Percentiles rank a stretch among this genome's conserved stretches.
Conservation (phyloP, 2,888 invertebrate species). For the Autographa gamma region DNA sequence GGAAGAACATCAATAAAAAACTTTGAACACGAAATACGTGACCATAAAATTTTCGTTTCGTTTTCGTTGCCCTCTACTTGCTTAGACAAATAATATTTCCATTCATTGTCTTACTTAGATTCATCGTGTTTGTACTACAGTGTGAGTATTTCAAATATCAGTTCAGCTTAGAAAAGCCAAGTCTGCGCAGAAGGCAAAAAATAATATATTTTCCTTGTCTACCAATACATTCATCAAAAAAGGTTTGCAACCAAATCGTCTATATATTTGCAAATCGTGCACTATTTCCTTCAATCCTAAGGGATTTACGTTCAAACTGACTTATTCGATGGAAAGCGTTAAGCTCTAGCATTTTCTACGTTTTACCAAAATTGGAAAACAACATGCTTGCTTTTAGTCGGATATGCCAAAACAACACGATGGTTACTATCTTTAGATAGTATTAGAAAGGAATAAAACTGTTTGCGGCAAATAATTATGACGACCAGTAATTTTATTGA, state of each 20-base stretch:
- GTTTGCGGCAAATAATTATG: background rate
- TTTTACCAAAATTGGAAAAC: background rate
- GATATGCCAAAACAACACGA: background rate
- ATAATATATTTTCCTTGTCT: background rate
- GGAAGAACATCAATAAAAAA: too few relatives aligned
- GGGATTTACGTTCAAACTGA: slow-evolving; percentile 9
- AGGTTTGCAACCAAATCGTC: slow-evolving; percentile 12
- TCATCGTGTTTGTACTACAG: too few relatives aligned
- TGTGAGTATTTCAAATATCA: too few relatives aligned
- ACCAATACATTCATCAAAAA: slow-evolving; percentile 11
- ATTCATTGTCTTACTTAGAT: too few relatives aligned
- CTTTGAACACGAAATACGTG: too few relatives aligned
- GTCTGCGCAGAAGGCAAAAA: too few relatives aligned
- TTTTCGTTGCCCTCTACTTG: too few relatives aligned
- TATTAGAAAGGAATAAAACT: background rate
- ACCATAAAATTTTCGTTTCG: too few relatives aligned
- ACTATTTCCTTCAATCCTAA: slow-evolving; percentile 16
- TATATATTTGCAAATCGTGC: slow-evolving; percentile 21
- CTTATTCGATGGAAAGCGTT: background rate
- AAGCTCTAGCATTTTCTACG: slow-evolving; percentile 10
- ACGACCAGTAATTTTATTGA: too few relatives aligned
- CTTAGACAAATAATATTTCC: too few relatives aligned
- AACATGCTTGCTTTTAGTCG: background rate
- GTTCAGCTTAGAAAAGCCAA: too few relatives aligned
- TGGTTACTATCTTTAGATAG: background rate